These are phyloP conservation scores for Trilocha varians DNA, from an alignment of 2,888 invertebrate genomes.

Conservation along the genomic window DNA sequence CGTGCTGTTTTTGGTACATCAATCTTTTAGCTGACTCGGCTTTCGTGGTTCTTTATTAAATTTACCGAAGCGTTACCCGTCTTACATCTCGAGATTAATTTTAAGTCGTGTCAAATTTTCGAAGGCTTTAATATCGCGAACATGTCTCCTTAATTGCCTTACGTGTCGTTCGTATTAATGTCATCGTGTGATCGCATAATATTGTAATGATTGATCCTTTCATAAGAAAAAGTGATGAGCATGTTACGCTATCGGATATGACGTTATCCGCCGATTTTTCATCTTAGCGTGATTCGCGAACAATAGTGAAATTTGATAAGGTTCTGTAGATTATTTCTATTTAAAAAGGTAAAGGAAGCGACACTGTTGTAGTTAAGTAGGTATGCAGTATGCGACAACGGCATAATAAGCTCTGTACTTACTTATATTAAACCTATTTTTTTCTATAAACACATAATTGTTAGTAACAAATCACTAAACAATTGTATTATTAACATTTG, in stretches of 20 bases:
- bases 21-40: conserved; percentile 46
- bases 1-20: conserved; percentile 45
- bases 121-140: conserved; percentile 37
- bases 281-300: no score
- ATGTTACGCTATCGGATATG: neutral
- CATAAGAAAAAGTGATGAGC: neutral
- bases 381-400: neutral
- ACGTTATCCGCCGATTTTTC: neutral
- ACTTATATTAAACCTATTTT: neutral
- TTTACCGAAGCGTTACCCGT: conserved; percentile 38
- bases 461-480: no score
- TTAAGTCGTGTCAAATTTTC: conserved; percentile 50
- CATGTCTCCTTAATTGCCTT: conserved; percentile 30
- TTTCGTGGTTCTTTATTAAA: conserved; percentile 58
- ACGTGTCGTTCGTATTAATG: conserved; percentile 15
- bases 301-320: no score
- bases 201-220: conserved; percentile 8
- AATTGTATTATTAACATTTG: no score
- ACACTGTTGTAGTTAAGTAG: neutral
- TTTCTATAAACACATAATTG: no score
- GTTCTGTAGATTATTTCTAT: no score
- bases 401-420: neutral
- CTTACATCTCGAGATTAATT: conserved; percentile 48
- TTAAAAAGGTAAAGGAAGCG: no score
- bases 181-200: conserved; percentile 13